Evolutionary conservation across 2,113 vertebrate genomes (phyloP).

Genomic region (Calyptomena viridis): DNA sequence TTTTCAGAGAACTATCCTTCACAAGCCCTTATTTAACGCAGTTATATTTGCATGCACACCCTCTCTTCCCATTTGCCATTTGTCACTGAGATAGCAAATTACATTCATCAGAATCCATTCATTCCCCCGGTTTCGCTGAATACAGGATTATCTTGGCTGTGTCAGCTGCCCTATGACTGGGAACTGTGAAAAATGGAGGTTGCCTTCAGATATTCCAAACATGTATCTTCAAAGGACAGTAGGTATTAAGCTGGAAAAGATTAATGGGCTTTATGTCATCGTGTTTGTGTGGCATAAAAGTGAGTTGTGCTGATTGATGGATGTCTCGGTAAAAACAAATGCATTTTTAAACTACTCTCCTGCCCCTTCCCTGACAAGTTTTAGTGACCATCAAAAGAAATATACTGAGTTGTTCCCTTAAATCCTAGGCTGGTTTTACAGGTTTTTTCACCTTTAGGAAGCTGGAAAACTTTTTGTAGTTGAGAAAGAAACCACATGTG

Average conservation of each 20-base stretch:
- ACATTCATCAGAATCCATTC: slow-evolving; percentile 73
- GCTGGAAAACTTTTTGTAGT: slow-evolving; percentile 46
- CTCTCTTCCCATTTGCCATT: slow-evolving; percentile 68
- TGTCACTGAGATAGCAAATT: slow-evolving; percentile 71
- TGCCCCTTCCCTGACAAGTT: slow-evolving; percentile 62
- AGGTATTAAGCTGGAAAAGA: slow-evolving; percentile 70
- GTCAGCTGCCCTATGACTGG: slow-evolving; percentile 73
- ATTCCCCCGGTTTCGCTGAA: slow-evolving; percentile 68
- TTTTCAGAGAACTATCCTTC: slow-evolving; percentile 51
- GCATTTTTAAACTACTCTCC: slow-evolving; percentile 71
- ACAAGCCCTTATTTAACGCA: slow-evolving; percentile 63
- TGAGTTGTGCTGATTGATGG: slow-evolving; percentile 70
- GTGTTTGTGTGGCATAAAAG: slow-evolving; percentile 69
- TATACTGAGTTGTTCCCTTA: slow-evolving; percentile 40
- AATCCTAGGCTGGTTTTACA: slow-evolving; percentile 48
- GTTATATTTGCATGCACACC: slow-evolving; percentile 63
- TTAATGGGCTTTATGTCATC: slow-evolving; percentile 70
- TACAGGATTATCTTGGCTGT: slow-evolving; percentile 73
- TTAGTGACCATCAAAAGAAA: slow-evolving; percentile 65
- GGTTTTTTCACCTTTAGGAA: slow-evolving; percentile 52
- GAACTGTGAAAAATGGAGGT: slow-evolving; percentile 73
- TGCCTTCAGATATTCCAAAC: slow-evolving; percentile 63
- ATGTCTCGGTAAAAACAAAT: slow-evolving; percentile 74
- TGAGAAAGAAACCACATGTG: background rate
- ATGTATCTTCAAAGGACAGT: slow-evolving; percentile 66